These are phyloP conservation scores for Drosophila teissieri DNA, from an alignment of 1,140 invertebrate species.

Conservation along the genomic window DNA sequence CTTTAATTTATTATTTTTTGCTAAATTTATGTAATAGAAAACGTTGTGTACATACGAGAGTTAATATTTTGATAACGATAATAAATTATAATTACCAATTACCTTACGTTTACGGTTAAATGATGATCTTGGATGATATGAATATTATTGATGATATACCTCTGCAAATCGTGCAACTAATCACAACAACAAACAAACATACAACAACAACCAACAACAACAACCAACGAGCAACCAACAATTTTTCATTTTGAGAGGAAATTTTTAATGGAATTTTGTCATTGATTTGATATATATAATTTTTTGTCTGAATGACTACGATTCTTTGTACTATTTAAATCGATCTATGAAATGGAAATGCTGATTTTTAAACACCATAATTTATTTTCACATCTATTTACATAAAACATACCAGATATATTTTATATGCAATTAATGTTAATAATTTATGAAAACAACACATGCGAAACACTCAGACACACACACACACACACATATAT, in stretches of 20 bases:
- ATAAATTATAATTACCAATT: conserved; percentile 43
- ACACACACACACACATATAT: conserved; percentile 38
- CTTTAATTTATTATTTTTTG: conserved; percentile 45
- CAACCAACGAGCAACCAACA: conserved; percentile 16
- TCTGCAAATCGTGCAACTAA: conserved; percentile 32
- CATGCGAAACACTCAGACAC: conserved; percentile 25
- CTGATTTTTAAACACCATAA: conserved; percentile 56
- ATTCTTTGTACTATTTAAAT: conserved; percentile 26
- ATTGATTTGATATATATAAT: neutral
- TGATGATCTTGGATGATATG: conserved; percentile 46
- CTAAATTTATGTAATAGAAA: conserved; percentile 40
- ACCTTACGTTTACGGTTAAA: conserved; percentile 26
- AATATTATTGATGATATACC: conserved; percentile 57
- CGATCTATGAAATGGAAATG: conserved; percentile 28
- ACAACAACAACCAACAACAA: conserved; percentile 4
- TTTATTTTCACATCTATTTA: conserved; percentile 61
- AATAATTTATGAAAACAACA: conserved; percentile 74
- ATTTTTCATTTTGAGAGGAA: conserved; percentile 10
- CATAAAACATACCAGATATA: conserved; percentile 49
- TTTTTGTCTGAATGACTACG: conserved; percentile 20
- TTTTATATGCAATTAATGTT: conserved; percentile 68
- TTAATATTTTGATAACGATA: conserved; percentile 40
- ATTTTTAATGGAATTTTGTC: conserved; percentile 24
- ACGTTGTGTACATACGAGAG: conserved; percentile 39
- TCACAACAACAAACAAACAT: conserved; percentile 37